Conservation (phyloP, 2,113 vertebrate genomes). For the Columbina picui region DNA sequence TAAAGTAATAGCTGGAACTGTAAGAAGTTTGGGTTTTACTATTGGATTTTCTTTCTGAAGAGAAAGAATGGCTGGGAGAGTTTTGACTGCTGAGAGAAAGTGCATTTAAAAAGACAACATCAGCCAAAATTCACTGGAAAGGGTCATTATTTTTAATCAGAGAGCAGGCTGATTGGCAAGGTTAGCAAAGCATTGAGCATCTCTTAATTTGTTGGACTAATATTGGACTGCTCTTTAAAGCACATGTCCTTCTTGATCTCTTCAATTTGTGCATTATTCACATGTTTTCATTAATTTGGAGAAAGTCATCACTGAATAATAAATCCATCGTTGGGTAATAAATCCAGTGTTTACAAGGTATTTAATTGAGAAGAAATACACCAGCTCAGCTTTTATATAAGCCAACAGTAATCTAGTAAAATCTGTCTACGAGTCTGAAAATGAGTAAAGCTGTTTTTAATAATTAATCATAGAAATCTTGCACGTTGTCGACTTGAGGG, state of each 20-base stretch:
- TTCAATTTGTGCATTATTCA: constrained; percentile 31
- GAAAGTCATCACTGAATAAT: constrained; percentile 10
- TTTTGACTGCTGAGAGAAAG: background rate
- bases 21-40: background rate
- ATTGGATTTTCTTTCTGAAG: background rate
- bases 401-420: constrained; percentile 9
- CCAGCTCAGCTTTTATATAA: background rate
- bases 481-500: background rate
- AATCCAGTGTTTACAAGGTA: constrained; percentile 57
- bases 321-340: constrained; percentile 56
- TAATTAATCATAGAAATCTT: background rate
- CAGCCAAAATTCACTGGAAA: background rate
- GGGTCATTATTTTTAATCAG: background rate
- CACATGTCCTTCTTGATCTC: constrained; percentile 3
- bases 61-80: background rate
- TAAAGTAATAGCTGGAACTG: background rate
- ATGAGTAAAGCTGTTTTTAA: background rate
- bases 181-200: background rate
- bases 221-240: background rate
- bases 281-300: constrained; percentile 45
- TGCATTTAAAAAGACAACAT: background rate
- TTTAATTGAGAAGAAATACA: constrained; percentile 17
- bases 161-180: background rate
- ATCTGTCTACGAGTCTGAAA: background rate
- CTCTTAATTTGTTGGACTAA: background rate